phyloP scores from a whole-genome alignment of 2,113 vertebrate species.

The Halcyon senegalensis region DNA sequence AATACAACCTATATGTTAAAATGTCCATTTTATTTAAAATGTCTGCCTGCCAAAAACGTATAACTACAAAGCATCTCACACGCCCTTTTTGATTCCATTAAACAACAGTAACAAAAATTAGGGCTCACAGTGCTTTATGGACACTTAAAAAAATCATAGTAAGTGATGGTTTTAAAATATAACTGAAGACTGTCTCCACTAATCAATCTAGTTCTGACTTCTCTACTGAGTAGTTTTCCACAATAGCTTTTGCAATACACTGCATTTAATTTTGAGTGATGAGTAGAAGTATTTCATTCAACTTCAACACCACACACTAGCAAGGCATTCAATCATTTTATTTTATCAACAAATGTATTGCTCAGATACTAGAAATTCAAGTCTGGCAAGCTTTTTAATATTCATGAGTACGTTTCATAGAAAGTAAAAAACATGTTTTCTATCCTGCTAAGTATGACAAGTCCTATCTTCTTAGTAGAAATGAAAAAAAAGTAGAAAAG shows the following conservation, averaged over 20 bases:
- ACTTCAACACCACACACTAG: background rate
- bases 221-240: background rate
- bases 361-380: background rate
- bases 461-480: background rate
- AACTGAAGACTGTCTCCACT: background rate
- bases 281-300: background rate
- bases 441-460: background rate
- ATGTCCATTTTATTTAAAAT: background rate
- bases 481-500: background rate
- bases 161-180: background rate
- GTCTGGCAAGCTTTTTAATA: background rate
- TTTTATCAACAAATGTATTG: background rate
- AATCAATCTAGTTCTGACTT: background rate
- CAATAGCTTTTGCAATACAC: background rate
- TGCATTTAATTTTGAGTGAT: background rate
- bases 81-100: background rate
- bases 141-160: background rate
- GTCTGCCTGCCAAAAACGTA: background rate
- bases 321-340: background rate
- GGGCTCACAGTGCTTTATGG: background rate
- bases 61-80: background rate
- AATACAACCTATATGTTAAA: background rate
- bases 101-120: background rate
- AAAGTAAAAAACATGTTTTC: background rate
- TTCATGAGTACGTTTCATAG: background rate